Evolutionary conservation across 2,797 vertebrate genomes (phyloP).

Genomic region (Streptopelia turtur): DNA sequence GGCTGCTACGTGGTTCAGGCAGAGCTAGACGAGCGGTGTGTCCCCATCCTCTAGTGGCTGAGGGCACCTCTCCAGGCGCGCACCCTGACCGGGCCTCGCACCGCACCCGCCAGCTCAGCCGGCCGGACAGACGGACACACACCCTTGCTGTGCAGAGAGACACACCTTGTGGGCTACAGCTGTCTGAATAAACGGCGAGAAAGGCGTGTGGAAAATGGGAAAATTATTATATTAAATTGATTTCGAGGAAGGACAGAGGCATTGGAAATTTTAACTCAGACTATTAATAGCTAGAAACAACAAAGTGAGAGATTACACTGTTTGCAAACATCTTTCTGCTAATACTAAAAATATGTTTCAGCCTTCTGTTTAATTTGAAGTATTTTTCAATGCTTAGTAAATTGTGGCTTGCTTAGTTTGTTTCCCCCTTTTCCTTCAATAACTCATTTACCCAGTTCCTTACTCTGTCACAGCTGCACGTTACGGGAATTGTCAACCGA

Average conservation of each 20-base stretch:
- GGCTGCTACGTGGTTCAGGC: not conserved
- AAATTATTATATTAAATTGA: not conserved
- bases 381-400: not conserved
- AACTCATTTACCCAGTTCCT: not conserved
- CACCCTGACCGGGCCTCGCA: not conserved
- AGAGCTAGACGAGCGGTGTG: not conserved
- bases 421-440: not conserved
- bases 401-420: not conserved
- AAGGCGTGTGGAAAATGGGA: not conserved
- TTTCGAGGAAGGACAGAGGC: not conserved
- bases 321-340: not conserved
- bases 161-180: not conserved
- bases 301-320: not conserved
- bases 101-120: not conserved
- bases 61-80: not conserved
- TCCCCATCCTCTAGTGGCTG: not conserved
- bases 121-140: not conserved
- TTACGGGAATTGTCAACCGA: not conserved
- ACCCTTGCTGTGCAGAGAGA: not conserved
- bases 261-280: not conserved
- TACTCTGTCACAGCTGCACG: accelerated
- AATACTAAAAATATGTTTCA: not conserved
- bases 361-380: not conserved
- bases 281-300: not conserved
- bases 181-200: not conserved